Percentiles rank a stretch among this genome's conserved stretches.
Conservation (phyloP, 2,888 invertebrate species). For the Spicauda simplicius region DNA sequence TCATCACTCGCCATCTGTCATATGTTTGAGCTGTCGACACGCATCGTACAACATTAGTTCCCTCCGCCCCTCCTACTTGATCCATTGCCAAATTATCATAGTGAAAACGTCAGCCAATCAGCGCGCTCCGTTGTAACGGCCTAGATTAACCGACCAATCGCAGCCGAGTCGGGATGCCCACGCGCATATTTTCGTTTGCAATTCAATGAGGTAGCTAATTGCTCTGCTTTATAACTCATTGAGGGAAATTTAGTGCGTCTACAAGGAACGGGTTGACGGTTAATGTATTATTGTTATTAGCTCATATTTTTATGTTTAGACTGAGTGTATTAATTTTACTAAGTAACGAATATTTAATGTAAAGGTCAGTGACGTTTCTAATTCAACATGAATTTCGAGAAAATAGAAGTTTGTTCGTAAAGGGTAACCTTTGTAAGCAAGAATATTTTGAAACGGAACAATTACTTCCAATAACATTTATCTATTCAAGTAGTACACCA, state of each 20-base stretch:
- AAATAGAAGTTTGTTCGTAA: background rate
- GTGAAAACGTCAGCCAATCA: conserved; percentile 25
- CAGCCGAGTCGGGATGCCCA: conserved; percentile 55
- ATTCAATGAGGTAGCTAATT: conserved; percentile 72
- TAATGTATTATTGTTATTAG: too few relatives aligned
- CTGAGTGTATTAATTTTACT: too few relatives aligned
- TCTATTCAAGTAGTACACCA: background rate
- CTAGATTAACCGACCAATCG: conserved; percentile 56
- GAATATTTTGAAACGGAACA: background rate
- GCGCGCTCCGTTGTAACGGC: conserved; percentile 2
- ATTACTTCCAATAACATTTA: background rate
- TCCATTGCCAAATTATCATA: conserved; percentile 33
- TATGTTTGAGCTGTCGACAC: conserved; percentile 14
- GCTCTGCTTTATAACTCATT: conserved; percentile 47
- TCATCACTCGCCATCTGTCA: conserved; percentile 25
- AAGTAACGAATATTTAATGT: too few relatives aligned
- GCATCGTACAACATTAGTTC: background rate
- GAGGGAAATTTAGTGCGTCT: conserved; percentile 16
- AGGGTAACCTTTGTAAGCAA: too few relatives aligned
- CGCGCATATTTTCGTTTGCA: conserved; percentile 72
- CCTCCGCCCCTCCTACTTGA: conserved; percentile 32
- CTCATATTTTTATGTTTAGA: background rate
- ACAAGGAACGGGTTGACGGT: background rate
- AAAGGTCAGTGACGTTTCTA: too few relatives aligned
- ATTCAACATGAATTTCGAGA: background rate